A percentile compares a stretch with the other conserved stretches of the same genome.
These are phyloP conservation scores for Notodonta dromedarius DNA, from an alignment of 2,888 invertebrate species.

Conservation along the genomic window DNA sequence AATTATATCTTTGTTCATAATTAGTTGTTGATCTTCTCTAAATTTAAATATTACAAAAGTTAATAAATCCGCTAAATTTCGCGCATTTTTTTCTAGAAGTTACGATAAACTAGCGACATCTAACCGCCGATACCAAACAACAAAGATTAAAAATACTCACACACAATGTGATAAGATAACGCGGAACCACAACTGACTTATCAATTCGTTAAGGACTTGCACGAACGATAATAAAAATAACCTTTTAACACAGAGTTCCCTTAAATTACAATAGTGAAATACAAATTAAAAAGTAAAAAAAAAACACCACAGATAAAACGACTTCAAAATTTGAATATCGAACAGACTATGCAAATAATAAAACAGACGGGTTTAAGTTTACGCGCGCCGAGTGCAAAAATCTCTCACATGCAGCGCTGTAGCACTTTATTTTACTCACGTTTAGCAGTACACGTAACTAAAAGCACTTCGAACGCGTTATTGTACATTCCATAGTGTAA, in stretches of 20 bases:
- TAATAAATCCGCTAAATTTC: too few species aligned
- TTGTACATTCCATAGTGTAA: not conserved
- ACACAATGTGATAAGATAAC: slow-evolving; percentile 21
- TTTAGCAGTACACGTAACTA: not conserved
- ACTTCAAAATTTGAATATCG: slow-evolving; percentile 30
- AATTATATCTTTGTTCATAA: too few species aligned
- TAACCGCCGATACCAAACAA: not conserved
- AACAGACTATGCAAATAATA: slow-evolving; percentile 23
- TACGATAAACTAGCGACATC: not conserved
- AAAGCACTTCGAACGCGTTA: slow-evolving; percentile 23
- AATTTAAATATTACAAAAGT: too few species aligned
- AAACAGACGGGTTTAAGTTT: slow-evolving; percentile 9
- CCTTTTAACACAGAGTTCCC: too few species aligned
- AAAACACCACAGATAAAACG: slow-evolving; percentile 10
- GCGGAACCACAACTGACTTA: slow-evolving; percentile 15
- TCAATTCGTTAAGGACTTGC: not conserved
- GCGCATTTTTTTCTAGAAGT: not conserved
- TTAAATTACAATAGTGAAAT: not conserved
- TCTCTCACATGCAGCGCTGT: slow-evolving; percentile 20
- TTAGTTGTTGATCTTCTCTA: too few species aligned
- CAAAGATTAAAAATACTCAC: not conserved
- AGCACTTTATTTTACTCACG: slow-evolving; percentile 24
- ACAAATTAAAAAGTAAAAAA: not conserved
- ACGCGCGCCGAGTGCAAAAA: slow-evolving; percentile 47
- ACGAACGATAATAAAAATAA: not conserved